These are phyloP conservation scores for Acleris literana DNA, from an alignment of 2,888 invertebrate genomes.

Conservation along the genomic window DNA sequence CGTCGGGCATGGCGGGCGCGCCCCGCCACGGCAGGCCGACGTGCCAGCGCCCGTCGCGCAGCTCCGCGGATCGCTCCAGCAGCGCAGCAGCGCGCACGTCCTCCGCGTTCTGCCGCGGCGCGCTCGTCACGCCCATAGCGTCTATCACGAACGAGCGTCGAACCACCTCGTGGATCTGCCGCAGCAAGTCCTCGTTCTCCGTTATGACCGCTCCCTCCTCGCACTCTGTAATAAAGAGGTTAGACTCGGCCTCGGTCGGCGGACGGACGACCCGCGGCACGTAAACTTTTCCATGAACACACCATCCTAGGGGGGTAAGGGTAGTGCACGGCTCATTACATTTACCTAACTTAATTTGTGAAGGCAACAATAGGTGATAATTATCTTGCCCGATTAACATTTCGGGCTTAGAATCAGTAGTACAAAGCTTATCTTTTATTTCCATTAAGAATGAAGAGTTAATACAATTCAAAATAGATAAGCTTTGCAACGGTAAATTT, in stretches of 20 bases:
- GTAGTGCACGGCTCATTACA: constrained; percentile 11
- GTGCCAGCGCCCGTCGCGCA: constrained; percentile 39
- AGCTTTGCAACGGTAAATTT: neutral
- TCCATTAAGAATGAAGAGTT: neutral
- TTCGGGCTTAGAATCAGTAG: neutral
- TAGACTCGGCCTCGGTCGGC: too few relatives aligned
- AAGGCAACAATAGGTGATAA: neutral
- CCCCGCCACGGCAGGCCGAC: constrained; percentile 43
- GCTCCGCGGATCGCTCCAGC: constrained; percentile 36
- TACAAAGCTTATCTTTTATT: constrained; percentile 3
- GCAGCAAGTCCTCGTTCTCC: too few relatives aligned
- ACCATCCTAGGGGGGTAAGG: constrained; percentile 5
- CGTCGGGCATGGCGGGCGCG: constrained; percentile 37
- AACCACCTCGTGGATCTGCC: too few relatives aligned
- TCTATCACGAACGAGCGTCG: too few relatives aligned
- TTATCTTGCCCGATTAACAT: constrained; percentile 8
- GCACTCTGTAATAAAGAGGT: too few relatives aligned
- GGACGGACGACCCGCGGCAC: too few relatives aligned
- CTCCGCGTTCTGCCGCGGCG: too few relatives aligned
- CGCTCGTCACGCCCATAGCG: too few relatives aligned
- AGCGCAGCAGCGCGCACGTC: constrained; percentile 22
- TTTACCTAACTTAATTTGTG: neutral
- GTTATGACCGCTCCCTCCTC: too few relatives aligned
- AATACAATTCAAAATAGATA: neutral
- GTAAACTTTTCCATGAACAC: too few relatives aligned